Conservation (phyloP, 2,888 invertebrate species). For the Hemicrepidius hirtus region DNA sequence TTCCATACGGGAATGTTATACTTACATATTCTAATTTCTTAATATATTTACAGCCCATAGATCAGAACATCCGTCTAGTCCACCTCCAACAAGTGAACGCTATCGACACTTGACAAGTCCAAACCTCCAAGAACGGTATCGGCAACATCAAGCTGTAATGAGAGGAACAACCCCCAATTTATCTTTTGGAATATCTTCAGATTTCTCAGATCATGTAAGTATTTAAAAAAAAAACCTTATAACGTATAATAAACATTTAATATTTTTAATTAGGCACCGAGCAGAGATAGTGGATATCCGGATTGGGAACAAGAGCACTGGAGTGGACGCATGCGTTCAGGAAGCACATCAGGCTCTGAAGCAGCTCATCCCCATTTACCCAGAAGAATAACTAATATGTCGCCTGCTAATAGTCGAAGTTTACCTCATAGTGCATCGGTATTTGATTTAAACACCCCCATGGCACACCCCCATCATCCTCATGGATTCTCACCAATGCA, state of each 20-base stretch:
- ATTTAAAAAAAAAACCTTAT: no score
- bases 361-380: conserved; percentile 57
- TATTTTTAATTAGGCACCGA: conserved; percentile 65
- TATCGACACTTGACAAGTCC: conserved; percentile 63
- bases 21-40: no score
- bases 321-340: conserved; percentile 65
- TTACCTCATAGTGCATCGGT: conserved; percentile 73
- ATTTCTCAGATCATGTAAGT: conserved; percentile 62
- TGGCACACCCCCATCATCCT: conserved; percentile 66
- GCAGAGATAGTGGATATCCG: conserved; percentile 71
- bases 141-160: conserved; percentile 76
- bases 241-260: not conserved
- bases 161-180: conserved; percentile 70
- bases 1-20: no score
- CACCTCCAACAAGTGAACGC: conserved; percentile 59
- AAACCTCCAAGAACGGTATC: conserved; percentile 75
- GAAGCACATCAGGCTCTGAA: conserved; percentile 70
- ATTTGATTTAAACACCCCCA: conserved; percentile 72
- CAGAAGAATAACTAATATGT: conserved; percentile 67
- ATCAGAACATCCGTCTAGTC: conserved; percentile 63
- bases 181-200: conserved; percentile 64
- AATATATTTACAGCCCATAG: conserved; percentile 61
- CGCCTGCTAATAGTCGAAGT: conserved; percentile 62
- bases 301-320: conserved; percentile 71
- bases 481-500: conserved; percentile 73